Conservation (phyloP, 2,888 invertebrate genomes). For the Tachystola acroxantha region DNA sequence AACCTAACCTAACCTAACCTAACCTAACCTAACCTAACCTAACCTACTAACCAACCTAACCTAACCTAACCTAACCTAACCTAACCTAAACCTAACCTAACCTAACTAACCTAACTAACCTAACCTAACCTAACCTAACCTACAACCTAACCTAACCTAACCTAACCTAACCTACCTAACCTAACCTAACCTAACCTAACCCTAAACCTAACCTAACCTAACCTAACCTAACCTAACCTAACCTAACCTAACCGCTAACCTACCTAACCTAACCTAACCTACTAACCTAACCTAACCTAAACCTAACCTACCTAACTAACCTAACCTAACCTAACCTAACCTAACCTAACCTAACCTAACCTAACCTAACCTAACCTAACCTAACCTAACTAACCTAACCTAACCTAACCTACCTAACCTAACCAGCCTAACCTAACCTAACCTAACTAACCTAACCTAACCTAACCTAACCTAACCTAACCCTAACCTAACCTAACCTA, state of each 20-base stretch:
- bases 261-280: slow-evolving; percentile 3
- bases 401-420: slow-evolving; percentile 8
- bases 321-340: slow-evolving; percentile 11
- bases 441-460: slow-evolving; percentile 12
- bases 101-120: slow-evolving; percentile 10
- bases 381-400: slow-evolving; percentile 8
- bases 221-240: slow-evolving; percentile 4
- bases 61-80: slow-evolving; percentile 17
- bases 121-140: slow-evolving; percentile 16
- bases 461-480: slow-evolving; percentile 9
- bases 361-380: slow-evolving; percentile 9
- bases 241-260: slow-evolving; percentile 6
- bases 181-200: slow-evolving; percentile 13
- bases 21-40: slow-evolving; percentile 17
- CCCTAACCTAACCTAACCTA: slow-evolving; percentile 8
- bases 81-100: slow-evolving; percentile 16
- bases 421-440: slow-evolving; percentile 16
- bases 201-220: slow-evolving; percentile 13
- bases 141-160: slow-evolving; percentile 14
- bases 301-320: slow-evolving; percentile 9
- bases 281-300: slow-evolving; percentile 1
- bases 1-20: slow-evolving; percentile 17
- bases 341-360: slow-evolving; percentile 10
- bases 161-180: slow-evolving; percentile 10
- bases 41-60: slow-evolving; percentile 18